Conservation (phyloP, 2,888 invertebrate species). For the Polylopha cassiicola region DNA sequence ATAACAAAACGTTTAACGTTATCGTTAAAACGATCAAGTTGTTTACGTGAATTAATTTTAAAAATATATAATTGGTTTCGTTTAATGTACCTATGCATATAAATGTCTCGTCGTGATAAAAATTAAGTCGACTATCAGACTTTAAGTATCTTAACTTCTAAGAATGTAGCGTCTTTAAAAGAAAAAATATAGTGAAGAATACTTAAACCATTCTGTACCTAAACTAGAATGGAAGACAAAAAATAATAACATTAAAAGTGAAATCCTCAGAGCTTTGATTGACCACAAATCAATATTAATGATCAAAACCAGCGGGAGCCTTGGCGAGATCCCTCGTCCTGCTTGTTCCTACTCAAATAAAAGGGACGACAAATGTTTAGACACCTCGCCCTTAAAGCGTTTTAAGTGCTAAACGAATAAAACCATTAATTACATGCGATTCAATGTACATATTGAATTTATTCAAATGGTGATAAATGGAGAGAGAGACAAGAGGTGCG, state of each 20-base stretch:
- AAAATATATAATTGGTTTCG: too few species aligned
- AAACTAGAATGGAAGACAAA: conserved; percentile 42
- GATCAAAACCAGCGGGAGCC: conserved; percentile 72
- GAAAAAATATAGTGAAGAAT: too few species aligned
- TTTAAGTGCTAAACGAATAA: conserved; percentile 78
- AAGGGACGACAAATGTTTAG: conserved; percentile 59
- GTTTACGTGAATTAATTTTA: too few species aligned
- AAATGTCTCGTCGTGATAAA: too few species aligned
- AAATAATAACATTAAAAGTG: conserved; percentile 72
- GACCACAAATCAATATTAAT: conserved; percentile 79
- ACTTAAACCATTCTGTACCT: conserved; percentile 40
- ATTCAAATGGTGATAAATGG: conserved; percentile 77
- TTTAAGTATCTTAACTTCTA: too few species aligned
- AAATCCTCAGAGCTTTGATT: conserved; percentile 75
- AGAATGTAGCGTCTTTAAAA: too few species aligned
- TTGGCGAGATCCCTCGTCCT: conserved; percentile 45
- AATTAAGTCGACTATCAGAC: too few species aligned
- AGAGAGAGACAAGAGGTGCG: conserved; percentile 65
- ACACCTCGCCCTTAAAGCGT: conserved; percentile 74
- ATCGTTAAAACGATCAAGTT: too few species aligned
- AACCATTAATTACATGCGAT: conserved; percentile 76
- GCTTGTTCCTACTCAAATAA: conserved; percentile 36
- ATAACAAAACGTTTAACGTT: too few species aligned
- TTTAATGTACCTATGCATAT: too few species aligned
- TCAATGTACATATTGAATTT: conserved; percentile 78